Conservation (phyloP, 2,113 vertebrate genomes). For the Andinoacara biseriatus region DNA sequence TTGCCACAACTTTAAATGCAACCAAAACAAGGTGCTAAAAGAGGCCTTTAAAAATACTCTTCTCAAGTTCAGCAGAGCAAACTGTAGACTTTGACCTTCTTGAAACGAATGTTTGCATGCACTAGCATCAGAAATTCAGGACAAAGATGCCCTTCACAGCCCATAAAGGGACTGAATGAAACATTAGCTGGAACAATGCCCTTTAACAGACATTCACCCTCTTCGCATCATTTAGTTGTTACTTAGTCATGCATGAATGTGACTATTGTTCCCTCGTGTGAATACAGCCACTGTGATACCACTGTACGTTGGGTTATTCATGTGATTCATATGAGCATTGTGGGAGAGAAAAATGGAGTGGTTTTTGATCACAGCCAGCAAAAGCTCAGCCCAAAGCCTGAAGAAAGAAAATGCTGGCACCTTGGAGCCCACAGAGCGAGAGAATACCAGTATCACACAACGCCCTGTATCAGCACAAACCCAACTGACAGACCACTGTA, state of each 20-base stretch:
- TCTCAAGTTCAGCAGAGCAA: background rate
- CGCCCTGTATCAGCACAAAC: conserved; percentile 19
- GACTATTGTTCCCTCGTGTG: conserved; percentile 17
- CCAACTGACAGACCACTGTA: conserved; percentile 1
- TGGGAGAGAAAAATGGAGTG: background rate
- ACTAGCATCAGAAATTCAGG: background rate
- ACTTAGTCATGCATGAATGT: conserved; percentile 36
- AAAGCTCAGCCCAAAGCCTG: conserved; percentile 6
- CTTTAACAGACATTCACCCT: conserved; percentile 16
- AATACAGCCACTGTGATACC: background rate
- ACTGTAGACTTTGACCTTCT: background rate
- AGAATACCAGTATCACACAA: background rate
- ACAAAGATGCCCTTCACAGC: conserved; percentile 39
- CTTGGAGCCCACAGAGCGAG: background rate
- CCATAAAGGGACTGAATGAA: conserved; percentile 14
- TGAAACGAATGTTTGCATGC: background rate
- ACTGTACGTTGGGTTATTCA: background rate
- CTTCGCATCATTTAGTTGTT: background rate
- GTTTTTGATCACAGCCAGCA: background rate
- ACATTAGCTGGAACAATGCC: conserved; percentile 4
- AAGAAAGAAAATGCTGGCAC: conserved; percentile 6
- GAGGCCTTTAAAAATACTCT: background rate
- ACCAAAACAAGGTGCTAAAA: background rate
- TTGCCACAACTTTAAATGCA: background rate
- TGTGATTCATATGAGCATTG: background rate